These are phyloP conservation scores for Phalacrocorax pelagicus DNA, from an alignment of 2,113 vertebrate genomes.

Conservation along the genomic window DNA sequence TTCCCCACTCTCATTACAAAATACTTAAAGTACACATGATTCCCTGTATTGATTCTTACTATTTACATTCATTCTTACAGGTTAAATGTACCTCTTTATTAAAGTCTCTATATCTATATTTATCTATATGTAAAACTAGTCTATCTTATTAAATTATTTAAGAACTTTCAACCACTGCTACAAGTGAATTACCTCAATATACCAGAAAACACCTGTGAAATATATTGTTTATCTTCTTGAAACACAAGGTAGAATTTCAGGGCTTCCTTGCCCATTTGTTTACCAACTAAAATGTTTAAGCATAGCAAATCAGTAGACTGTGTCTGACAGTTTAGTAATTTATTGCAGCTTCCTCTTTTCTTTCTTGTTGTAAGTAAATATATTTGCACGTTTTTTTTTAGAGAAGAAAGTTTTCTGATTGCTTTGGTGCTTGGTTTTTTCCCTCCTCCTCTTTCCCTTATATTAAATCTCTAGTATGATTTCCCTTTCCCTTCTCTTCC, in stretches of 20 bases:
- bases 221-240: background rate
- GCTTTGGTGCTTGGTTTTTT: background rate
- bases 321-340: background rate
- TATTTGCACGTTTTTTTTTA: background rate
- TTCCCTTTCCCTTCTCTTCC: background rate
- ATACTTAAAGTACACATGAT: background rate
- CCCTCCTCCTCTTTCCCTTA: background rate
- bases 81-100: background rate
- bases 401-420: background rate
- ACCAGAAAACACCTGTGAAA: background rate
- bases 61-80: background rate
- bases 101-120: background rate
- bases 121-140: background rate
- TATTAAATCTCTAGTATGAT: background rate
- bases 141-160: background rate
- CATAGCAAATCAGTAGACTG: background rate
- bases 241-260: background rate
- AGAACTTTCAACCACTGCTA: background rate
- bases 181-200: background rate
- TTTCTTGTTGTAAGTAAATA: background rate
- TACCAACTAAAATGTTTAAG: background rate
- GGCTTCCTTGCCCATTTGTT: background rate
- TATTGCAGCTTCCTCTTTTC: background rate
- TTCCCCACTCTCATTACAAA: background rate
- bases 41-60: background rate